Evolutionary conservation across 2,113 vertebrate species (phyloP), one percentile per base, ranked within the genome.

Genomic region (Ahaetulla prasina): DNA sequence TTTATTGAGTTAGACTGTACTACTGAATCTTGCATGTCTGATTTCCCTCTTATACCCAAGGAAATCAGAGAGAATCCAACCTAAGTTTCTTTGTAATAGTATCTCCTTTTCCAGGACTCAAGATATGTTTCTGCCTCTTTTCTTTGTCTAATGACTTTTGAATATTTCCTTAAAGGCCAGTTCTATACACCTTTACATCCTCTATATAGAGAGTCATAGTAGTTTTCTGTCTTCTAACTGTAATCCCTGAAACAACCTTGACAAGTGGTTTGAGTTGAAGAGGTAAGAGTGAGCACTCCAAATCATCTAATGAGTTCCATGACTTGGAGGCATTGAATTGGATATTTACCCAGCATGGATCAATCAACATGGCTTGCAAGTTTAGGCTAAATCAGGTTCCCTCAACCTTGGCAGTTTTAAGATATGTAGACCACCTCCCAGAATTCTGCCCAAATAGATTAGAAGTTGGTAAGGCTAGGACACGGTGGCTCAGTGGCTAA

Each of bases 321-420:
- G 68, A 18, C 35, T 20, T 43, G 8, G 14, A 39, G 68, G 16
- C 16, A 8, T 3, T 80, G 68, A 80, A 80, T 8, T 80, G 35
- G 35, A 39, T 39, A 18, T 80, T 39, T 80, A 39, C 35, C 68
- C n/a, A 80, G 16, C 60, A 49, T 18, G 18, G n/a, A 30, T 3
- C 53, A 20, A 47, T 2, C 10, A 2, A 0, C 3, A 5, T n/a
- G 11, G 18, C 45, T 0, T 50, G 8, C 80, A 74, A 0, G 3
- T 0, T 1, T 5, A 20, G 3, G 10, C 3, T 45, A 12, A 80
- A 80, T 35, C 35, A 20, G 68, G 4, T 8, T 80, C n/a, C 35
- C 2, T 80, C 68, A 16, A 80, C 16, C n/a, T 39, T 18, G 16
- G 16, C 68, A 80, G 20, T 80, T 18, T 68, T 68, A 68, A 63